These are phyloP conservation scores for Ptychadena robeensis DNA, from an alignment of 2,797 vertebrate genomes.

Conservation along the genomic window DNA sequence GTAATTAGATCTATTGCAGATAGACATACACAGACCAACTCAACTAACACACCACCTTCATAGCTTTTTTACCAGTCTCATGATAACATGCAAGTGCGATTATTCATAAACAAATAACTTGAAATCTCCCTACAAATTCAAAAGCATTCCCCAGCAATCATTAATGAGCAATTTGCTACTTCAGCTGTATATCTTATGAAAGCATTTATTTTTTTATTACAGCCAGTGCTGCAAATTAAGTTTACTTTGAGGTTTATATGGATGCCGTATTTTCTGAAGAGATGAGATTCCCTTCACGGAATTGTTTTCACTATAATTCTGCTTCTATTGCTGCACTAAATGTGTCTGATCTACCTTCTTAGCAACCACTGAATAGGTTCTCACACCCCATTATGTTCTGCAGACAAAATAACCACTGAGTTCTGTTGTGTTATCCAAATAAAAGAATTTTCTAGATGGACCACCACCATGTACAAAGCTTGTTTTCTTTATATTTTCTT, in stretches of 20 bases:
- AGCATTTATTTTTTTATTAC: conserved; percentile 34
- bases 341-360: conserved; percentile 31
- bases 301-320: conserved; percentile 45
- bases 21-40: background rate
- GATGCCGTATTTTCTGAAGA: conserved; percentile 40
- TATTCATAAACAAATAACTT: conserved; percentile 18
- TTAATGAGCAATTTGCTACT: conserved; percentile 39
- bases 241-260: conserved; percentile 56
- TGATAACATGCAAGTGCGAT: background rate
- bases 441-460: background rate
- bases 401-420: background rate
- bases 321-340: conserved; percentile 48
- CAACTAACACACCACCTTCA: background rate
- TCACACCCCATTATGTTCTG: background rate
- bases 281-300: conserved; percentile 51
- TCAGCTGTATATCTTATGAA: conserved; percentile 43
- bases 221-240: conserved; percentile 43
- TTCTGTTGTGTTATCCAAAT: background rate
- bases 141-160: conserved; percentile 23
- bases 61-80: background rate
- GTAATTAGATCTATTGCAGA: background rate
- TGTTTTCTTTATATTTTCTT: background rate
- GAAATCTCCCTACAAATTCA: background rate
- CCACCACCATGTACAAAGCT: background rate
- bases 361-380: conserved; percentile 3